A percentile compares a stretch with the other conserved stretches of the same genome.
Evolutionary conservation across 2,888 invertebrate genomes (phyloP).

Genomic region (Metacarcinus magister): DNA sequence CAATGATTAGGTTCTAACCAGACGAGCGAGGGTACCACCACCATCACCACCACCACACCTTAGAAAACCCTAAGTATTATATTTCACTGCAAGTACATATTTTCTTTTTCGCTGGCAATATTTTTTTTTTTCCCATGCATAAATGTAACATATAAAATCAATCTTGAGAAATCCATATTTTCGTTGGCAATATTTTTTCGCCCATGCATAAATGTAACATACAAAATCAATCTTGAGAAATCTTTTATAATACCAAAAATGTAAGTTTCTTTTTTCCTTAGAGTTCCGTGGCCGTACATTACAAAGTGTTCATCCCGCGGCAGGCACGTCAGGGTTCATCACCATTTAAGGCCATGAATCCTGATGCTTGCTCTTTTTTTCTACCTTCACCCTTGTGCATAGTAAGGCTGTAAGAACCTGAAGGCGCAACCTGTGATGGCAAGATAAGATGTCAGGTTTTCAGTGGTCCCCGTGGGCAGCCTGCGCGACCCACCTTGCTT

Average conservation of each 20-base stretch:
- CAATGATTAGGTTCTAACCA: too few relatives aligned
- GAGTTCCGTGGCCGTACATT: neutral
- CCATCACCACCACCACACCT: neutral
- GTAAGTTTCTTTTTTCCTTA: neutral
- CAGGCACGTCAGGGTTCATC: slow-evolving; percentile 1
- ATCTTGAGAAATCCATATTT: neutral
- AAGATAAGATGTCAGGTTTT: slow-evolving; percentile 12
- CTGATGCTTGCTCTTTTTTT: neutral
- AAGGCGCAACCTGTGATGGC: slow-evolving; percentile 1
- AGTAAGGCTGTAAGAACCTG: slow-evolving; percentile 4
- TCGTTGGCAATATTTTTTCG: neutral
- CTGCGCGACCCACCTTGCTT: neutral
- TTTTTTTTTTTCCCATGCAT: neutral
- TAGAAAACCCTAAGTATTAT: neutral
- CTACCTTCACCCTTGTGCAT: neutral
- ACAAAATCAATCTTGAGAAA: neutral
- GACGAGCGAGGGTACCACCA: too few relatives aligned
- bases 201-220: neutral
- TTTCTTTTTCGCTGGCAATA: too few relatives aligned
- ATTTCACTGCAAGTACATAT: too few relatives aligned
- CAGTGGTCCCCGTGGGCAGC: neutral
- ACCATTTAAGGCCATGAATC: neutral
- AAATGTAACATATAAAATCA: neutral
- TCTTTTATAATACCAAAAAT: too few relatives aligned
- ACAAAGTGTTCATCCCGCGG: neutral